Evolutionary conservation across 2,888 invertebrate species (phyloP).

Genomic region (Polietes domitor): DNA sequence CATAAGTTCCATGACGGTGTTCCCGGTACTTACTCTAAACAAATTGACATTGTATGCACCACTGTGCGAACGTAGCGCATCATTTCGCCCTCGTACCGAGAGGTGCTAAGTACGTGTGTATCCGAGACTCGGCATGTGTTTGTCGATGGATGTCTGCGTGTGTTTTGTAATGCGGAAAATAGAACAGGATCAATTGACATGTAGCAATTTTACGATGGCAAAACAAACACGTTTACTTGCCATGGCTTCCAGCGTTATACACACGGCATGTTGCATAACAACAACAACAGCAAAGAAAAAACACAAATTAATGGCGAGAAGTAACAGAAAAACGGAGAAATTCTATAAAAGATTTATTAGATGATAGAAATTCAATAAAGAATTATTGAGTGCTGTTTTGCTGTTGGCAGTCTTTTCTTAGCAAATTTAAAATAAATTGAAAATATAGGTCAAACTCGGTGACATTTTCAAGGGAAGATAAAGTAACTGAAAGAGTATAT

Average conservation of each 20-base stretch:
- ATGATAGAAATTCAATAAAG: slow-evolving; percentile 48
- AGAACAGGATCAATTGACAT: slow-evolving; percentile 34
- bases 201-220: slow-evolving; percentile 15
- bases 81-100: slow-evolving; percentile 7
- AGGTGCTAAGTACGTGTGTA: slow-evolving; percentile 15
- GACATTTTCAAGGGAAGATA: not conserved
- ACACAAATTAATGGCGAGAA: slow-evolving; percentile 18
- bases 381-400: not conserved
- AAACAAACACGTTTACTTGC: slow-evolving; percentile 1
- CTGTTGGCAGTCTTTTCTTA: not conserved
- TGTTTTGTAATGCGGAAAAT: slow-evolving; percentile 8
- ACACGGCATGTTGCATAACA: not conserved
- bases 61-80: no score
- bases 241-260: not conserved
- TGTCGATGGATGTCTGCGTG: not conserved
- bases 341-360: slow-evolving; percentile 58
- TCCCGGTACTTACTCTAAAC: no score
- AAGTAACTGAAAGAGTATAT: no score
- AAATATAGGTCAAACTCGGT: slow-evolving; percentile 6
- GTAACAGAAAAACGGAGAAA: not conserved
- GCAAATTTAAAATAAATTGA: not conserved
- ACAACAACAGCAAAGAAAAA: no score
- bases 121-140: not conserved
- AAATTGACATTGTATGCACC: no score
- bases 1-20: no score